phyloP scores from a whole-genome alignment of 2,888 invertebrate genomes.

The Amorpha juglandis region DNA sequence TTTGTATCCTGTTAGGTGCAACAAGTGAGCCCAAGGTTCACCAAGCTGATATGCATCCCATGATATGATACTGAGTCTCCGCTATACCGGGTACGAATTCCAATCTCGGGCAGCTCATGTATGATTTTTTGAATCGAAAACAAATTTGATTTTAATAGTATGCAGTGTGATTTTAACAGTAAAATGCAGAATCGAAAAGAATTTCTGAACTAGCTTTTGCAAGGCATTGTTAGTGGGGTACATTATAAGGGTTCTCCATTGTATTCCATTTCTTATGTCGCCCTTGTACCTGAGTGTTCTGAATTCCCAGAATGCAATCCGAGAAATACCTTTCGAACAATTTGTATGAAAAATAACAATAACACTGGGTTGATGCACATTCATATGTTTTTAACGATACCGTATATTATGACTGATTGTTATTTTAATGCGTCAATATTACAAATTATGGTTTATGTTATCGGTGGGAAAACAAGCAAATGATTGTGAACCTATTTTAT shows the following conservation, averaged over 20 bases:
- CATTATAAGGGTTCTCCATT: conserved; percentile 3
- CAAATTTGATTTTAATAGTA: background rate
- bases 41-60: no score
- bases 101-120: no score
- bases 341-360: background rate
- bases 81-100: no score
- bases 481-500: background rate
- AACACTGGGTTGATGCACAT: background rate
- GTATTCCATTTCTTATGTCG: background rate
- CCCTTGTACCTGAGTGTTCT: conserved; percentile 16
- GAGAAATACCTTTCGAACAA: background rate
- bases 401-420: background rate
- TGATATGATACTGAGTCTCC: no score
- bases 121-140: no score
- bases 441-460: background rate
- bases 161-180: background rate
- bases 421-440: background rate
- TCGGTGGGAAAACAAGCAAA: background rate
- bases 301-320: conserved; percentile 9
- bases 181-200: background rate
- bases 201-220: background rate
- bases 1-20: no score
- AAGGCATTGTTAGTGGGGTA: background rate
- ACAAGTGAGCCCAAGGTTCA: no score
- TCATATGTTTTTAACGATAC: conserved; percentile 4